phyloP scores from a whole-genome alignment of 2,113 vertebrate species.

The Corydoras sp. region DNA sequence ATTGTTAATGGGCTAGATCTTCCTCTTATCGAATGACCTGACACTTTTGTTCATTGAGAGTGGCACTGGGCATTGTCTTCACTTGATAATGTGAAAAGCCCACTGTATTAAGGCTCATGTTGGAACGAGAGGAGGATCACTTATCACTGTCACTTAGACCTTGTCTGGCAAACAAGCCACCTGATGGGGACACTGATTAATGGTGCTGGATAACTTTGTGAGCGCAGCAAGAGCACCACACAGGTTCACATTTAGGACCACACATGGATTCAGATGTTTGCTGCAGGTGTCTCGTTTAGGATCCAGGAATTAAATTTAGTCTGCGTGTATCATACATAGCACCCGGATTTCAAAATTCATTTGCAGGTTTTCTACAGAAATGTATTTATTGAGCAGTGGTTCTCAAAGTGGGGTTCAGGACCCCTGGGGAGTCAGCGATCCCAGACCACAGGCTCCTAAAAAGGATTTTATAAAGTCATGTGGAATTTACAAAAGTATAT shows the following conservation, averaged over 20 bases:
- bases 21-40: slow-evolving; percentile 47
- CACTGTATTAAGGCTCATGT: slow-evolving; percentile 49
- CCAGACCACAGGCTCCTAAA: too few relatives aligned
- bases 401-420: too few relatives aligned
- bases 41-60: slow-evolving; percentile 56
- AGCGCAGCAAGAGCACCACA: slow-evolving; percentile 44
- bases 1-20: slow-evolving; percentile 56
- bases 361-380: too few relatives aligned
- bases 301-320: slow-evolving; percentile 31
- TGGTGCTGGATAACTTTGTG: slow-evolving; percentile 49
- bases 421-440: too few relatives aligned
- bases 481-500: too few relatives aligned
- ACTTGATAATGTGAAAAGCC: slow-evolving; percentile 51
- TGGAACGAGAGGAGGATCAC: slow-evolving; percentile 49
- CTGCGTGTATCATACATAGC: slow-evolving; percentile 33
- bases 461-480: too few relatives aligned
- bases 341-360: too few relatives aligned
- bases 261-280: slow-evolving; percentile 37
- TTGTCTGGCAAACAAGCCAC: slow-evolving; percentile 54
- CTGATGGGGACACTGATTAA: slow-evolving; percentile 58
- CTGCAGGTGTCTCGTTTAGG: too few relatives aligned
- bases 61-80: slow-evolving; percentile 55
- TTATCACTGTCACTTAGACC: slow-evolving; percentile 54
- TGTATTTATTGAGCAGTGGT: too few relatives aligned
- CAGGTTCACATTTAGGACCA: slow-evolving; percentile 43